Evolutionary conservation across 2,888 invertebrate species (phyloP), one percentile per base, ranked within the genome.

Genomic region (Cotesia congregata): DNA sequence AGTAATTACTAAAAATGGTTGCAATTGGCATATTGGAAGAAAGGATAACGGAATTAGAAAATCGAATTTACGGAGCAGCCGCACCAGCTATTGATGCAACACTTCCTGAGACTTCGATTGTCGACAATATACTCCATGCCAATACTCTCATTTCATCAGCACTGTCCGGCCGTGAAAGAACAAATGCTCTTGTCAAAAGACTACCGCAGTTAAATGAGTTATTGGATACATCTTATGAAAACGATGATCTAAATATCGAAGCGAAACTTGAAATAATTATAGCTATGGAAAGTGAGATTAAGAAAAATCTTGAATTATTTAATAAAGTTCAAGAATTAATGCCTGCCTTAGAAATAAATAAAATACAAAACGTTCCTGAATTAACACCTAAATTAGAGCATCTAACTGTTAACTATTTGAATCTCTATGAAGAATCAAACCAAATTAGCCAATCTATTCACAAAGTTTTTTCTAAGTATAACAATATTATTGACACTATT

Each of bases 121-220:
- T 90, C 0, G 91, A 91, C 78, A 87, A 88, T 76, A 86, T 92
- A 7, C 61, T 90, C 15, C 90, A 91, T 83, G 89, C 90, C 0
- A 90, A 91, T 80, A 91, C 90, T 1, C 88, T 91, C 83, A 90
- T 91, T 40, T 88, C 90, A 3, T 90, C 91, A 6, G 91, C 91
- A 1, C 80, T 91, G 17, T 91, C 91, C 77, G 91, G 91, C 72
- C 88, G 91, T 64, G 91, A 92, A 78, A 90, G 90, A 17, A 87
- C 90, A 17, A 90, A 90, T 67, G 83, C 86, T 0, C 88, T 91
- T 62, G 85, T 91, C 65, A 88, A 90, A 80, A 87, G 90, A 73
- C 85, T 91, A 83, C 88, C 88, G 1, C 90, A 90, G 79, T 87
- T 92, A 41, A 91, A 91, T 77, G 88, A 88, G 15, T 90, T 90